phyloP scores from a whole-genome alignment of 2,888 invertebrate genomes.

The Opisthograptis luteolata region DNA sequence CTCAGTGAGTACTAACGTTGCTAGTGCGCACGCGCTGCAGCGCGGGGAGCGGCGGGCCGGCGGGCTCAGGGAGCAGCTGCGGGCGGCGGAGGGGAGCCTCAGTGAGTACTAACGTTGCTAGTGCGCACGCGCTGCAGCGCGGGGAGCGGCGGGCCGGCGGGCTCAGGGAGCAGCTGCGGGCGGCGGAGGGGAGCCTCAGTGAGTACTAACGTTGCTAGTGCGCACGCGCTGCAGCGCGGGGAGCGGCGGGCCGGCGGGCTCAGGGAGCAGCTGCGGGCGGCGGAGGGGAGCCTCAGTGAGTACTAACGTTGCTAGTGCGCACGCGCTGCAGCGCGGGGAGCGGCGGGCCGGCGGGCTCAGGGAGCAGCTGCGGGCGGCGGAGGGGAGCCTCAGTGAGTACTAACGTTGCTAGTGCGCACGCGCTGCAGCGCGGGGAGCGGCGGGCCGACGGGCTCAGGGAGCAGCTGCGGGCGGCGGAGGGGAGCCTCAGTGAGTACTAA shows the following conservation, averaged over 20 bases:
- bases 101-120: slow-evolving; percentile 30
- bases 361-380: background rate
- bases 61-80: slow-evolving; percentile 43
- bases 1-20: background rate
- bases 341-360: slow-evolving; percentile 15
- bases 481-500: too few species aligned
- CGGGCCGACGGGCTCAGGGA: too few species aligned
- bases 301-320: slow-evolving; percentile 34
- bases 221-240: background rate
- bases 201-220: background rate
- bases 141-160: slow-evolving; percentile 20
- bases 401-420: background rate
- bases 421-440: background rate
- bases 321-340: slow-evolving; percentile 26
- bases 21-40: background rate
- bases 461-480: background rate
- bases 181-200: slow-evolving; percentile 8
- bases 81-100: slow-evolving; percentile 42
- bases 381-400: slow-evolving; percentile 13
- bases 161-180: background rate
- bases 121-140: slow-evolving; percentile 34
- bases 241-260: slow-evolving; percentile 44
- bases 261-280: slow-evolving; percentile 39
- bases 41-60: slow-evolving; percentile 38
- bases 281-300: slow-evolving; percentile 41